Evolutionary conservation across 1,140 invertebrate genomes (phyloP), one percentile per base, ranked within the genome.

Genomic region (Meteorus sp.): DNA sequence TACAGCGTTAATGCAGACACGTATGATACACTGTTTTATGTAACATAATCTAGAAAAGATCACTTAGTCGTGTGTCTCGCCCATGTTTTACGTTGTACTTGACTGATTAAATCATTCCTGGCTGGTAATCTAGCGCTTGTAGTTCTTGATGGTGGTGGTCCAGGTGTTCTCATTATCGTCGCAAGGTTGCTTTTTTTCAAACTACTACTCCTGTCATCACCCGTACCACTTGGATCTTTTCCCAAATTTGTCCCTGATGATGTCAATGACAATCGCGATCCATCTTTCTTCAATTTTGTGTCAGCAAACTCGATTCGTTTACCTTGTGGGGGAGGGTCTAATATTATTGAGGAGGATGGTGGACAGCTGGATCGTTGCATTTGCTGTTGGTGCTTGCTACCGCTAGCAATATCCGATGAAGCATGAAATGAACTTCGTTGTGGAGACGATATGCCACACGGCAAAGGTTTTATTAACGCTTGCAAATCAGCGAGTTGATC

Each of bases 11-110:
- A n/a, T n/a, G n/a, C n/a, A n/a, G n/a, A n/a, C n/a, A n/a, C n/a
- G n/a, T n/a, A n/a, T n/a, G n/a, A n/a, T n/a, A n/a, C n/a, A n/a
- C n/a, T n/a, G n/a, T n/a, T n/a, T n/a, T n/a, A n/a, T n/a, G n/a
- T n/a, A n/a, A n/a, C n/a, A n/a, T n/a, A n/a, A n/a, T n/a, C n/a
- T n/a, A n/a, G n/a, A n/a, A n/a, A 43, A 17, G 8, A 44, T 78
- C 85, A 94, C 77, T 93, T 93, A 11, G 91, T 93, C 1, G 91
- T 94, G 69, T 93, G 91, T 65, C 92, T 81, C 0, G 90, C 90
- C 91, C 91, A 94, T 27, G 86, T 85, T 0, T 88, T 86, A 53
- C 91, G 82, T 66, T 89, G 87, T 53, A 93, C 84, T 66, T 92
- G 88, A n/a, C 85, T 86, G 88, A 93, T 90, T 62, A 92, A 80